Percentiles rank a stretch among this genome's conserved stretches.
phyloP scores from a whole-genome alignment of 1,140 invertebrate species.

The Anthonomus grandis region DNA sequence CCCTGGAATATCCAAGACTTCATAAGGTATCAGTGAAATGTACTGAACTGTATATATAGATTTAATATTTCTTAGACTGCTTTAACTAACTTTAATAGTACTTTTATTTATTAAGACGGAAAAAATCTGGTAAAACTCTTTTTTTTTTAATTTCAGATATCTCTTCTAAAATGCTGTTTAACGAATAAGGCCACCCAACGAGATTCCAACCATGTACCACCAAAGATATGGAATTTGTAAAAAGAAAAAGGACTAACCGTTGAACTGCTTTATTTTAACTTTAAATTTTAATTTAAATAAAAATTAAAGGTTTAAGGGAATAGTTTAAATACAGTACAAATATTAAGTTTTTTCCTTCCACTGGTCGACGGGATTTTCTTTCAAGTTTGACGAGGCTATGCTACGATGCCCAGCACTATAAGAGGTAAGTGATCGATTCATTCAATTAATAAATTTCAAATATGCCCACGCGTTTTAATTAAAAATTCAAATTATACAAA shows the following conservation, averaged over 20 bases:
- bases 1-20: too few relatives aligned
- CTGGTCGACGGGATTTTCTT: constrained; percentile 1
- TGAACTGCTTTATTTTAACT: neutral
- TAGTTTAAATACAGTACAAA: constrained; percentile 8
- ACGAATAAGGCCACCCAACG: too few relatives aligned
- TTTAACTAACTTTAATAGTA: too few relatives aligned
- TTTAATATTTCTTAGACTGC: too few relatives aligned
- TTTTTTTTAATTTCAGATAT: too few relatives aligned
- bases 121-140: too few relatives aligned
- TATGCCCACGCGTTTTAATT: constrained; percentile 6
- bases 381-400: constrained; percentile 32
- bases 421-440: constrained; percentile 39
- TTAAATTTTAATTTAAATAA: neutral
- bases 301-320: constrained; percentile 13
- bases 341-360: constrained; percentile 2
- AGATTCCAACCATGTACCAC: constrained; percentile 31
- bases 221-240: constrained; percentile 33
- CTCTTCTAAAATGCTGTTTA: too few relatives aligned
- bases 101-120: too few relatives aligned
- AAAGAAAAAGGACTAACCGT: constrained; percentile 36
- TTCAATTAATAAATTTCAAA: neutral
- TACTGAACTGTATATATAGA: too few relatives aligned
- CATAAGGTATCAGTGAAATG: too few relatives aligned
- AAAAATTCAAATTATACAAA: neutral
- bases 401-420: constrained; percentile 47